phyloP scores from a whole-genome alignment of 2,113 vertebrate species.

The Dascyllus trimaculatus region DNA sequence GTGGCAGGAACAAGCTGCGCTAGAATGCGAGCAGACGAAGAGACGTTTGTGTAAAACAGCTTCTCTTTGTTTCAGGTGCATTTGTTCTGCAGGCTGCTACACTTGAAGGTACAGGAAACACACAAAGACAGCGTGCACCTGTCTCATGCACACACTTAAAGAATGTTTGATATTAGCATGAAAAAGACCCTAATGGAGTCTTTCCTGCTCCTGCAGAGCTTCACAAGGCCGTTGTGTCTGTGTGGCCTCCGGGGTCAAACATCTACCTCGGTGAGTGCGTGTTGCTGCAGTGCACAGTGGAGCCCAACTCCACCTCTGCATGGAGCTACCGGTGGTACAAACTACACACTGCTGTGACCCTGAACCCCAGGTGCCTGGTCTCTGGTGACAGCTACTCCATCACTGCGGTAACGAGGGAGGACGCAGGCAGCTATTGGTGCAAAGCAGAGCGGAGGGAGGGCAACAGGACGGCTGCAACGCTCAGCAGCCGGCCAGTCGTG shows the following conservation, averaged over 20 bases:
- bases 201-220: slow-evolving; percentile 47
- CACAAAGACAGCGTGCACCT: background rate
- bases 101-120: slow-evolving; percentile 50
- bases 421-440: slow-evolving; percentile 66
- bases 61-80: slow-evolving; percentile 68
- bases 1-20: slow-evolving; percentile 29
- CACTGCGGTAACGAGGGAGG: slow-evolving; percentile 51
- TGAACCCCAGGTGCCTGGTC: slow-evolving; percentile 52
- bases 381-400: slow-evolving; percentile 70
- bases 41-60: slow-evolving; percentile 35
- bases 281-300: slow-evolving; percentile 61
- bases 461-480: slow-evolving; percentile 8
- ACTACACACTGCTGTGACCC: background rate
- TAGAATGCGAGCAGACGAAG: background rate
- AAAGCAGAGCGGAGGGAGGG: slow-evolving; percentile 32
- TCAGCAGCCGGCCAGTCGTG: slow-evolving; percentile 8
- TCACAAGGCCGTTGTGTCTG: slow-evolving; percentile 37
- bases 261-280: slow-evolving; percentile 68
- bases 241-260: slow-evolving; percentile 68
- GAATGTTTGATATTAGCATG: background rate
- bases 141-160: background rate
- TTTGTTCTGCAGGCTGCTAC: slow-evolving; percentile 31
- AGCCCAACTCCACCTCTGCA: slow-evolving; percentile 16
- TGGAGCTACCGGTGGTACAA: slow-evolving; percentile 61
- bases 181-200: background rate